Conservation (phyloP, 2,797 vertebrate species). For the Falco novaeseelandiae region DNA sequence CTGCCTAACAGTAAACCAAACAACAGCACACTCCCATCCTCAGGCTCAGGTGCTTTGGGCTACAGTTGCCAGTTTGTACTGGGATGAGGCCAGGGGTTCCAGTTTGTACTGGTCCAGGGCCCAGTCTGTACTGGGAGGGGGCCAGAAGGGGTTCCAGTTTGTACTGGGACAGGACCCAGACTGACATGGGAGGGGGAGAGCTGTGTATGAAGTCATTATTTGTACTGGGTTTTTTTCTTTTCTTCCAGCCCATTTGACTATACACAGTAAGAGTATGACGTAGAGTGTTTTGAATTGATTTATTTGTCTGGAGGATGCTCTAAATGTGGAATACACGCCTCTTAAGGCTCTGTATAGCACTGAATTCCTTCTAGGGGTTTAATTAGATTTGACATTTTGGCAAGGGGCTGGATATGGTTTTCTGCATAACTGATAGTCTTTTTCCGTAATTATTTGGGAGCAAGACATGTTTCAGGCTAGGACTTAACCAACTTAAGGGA, state of each 20-base stretch:
- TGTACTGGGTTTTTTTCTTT: background rate
- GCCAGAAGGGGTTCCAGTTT: too few relatives aligned
- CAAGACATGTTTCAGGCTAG: background rate
- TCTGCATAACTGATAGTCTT: background rate
- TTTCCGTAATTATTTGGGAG: background rate
- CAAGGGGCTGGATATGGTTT: background rate
- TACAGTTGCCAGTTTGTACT: too few relatives aligned
- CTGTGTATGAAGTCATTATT: background rate
- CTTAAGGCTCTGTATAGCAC: background rate
- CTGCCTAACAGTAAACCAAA: too few relatives aligned
- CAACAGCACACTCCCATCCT: too few relatives aligned
- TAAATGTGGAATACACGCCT: background rate
- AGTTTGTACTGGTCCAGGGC: too few relatives aligned
- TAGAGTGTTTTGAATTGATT: background rate
- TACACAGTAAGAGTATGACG: background rate
- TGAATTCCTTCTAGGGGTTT: conserved; percentile 3
- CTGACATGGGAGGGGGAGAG: background rate
- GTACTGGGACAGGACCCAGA: too few relatives aligned
- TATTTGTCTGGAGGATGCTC: conserved; percentile 10
- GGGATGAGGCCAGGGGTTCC: too few relatives aligned
- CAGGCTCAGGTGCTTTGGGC: too few relatives aligned
- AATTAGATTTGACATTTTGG: conserved; percentile 29
- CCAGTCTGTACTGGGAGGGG: too few relatives aligned
- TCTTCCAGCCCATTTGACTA: background rate
- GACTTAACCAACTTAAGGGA: background rate